Evolutionary conservation across 2,888 invertebrate genomes (phyloP).

Genomic region (Cheiracanthium punctorium): DNA sequence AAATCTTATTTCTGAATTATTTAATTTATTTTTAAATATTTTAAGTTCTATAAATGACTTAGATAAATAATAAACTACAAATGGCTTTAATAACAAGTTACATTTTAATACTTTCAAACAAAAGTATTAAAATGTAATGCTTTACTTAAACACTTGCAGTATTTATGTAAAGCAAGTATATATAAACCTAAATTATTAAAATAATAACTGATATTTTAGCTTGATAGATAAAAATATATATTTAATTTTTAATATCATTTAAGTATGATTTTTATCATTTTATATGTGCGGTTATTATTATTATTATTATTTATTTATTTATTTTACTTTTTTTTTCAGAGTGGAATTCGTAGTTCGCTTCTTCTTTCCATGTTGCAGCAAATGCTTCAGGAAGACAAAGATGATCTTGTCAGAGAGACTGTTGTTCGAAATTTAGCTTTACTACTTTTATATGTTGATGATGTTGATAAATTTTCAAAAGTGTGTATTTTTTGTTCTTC

Average conservation of each 20-base stretch:
- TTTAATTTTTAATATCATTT: no score
- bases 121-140: no score
- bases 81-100: neutral
- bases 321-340: conserved; percentile 75
- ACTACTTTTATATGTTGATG: conserved; percentile 81
- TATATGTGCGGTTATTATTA: no score
- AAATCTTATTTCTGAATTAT: neutral
- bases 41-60: neutral
- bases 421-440: conserved; percentile 81
- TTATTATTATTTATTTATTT: neutral
- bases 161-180: no score
- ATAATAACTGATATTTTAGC: no score
- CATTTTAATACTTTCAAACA: no score
- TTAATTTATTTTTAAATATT: neutral
- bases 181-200: no score
- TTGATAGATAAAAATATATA: no score
- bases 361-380: conserved; percentile 84
- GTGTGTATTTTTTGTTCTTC: conserved; percentile 73
- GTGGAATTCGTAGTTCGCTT: conserved; percentile 81
- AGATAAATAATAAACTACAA: neutral
- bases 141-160: no score
- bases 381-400: conserved; percentile 82
- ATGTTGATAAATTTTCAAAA: conserved; percentile 81
- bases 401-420: conserved; percentile 80
- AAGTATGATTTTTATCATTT: no score